These are phyloP conservation scores for Nematostella vectensis DNA, from an alignment of 92 coral and sea anemone genomes.

Conservation along the genomic window DNA sequence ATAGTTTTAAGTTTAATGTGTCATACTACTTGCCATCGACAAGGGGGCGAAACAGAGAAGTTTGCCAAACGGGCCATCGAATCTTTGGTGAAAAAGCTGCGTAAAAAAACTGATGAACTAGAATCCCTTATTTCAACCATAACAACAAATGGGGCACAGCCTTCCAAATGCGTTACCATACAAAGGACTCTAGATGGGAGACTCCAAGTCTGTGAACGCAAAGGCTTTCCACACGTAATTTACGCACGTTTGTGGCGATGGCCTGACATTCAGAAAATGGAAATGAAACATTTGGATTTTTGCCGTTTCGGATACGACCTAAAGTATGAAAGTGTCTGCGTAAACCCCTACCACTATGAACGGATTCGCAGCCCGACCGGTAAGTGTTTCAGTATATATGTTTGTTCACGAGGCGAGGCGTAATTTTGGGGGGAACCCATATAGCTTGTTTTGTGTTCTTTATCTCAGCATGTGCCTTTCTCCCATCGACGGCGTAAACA, in stretches of 20 bases:
- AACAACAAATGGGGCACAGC: slow-evolving; percentile 87
- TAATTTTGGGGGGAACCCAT: not conserved
- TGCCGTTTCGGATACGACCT: slow-evolving; percentile 99
- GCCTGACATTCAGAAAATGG: slow-evolving; percentile 99
- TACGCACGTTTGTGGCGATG: slow-evolving; percentile 99
- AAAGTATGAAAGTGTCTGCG: slow-evolving; percentile 98
- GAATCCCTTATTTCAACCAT: slow-evolving; percentile 91
- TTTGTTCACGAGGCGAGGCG: not conserved
- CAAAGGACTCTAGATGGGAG: slow-evolving; percentile 97
- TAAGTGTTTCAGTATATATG: slow-evolving; percentile 31
- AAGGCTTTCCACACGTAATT: slow-evolving; percentile 99
- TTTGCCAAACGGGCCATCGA: slow-evolving; percentile 99
- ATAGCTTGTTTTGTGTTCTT: too few species aligned
- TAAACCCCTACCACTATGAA: slow-evolving; percentile 98
- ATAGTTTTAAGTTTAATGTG: slow-evolving; percentile 92
- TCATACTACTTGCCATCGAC: slow-evolving; percentile 98
- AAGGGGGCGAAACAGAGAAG: slow-evolving; percentile 98
- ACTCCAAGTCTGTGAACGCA: slow-evolving; percentile 98
- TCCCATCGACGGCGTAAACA: too few species aligned
- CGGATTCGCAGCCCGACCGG: slow-evolving; percentile 94
- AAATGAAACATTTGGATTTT: slow-evolving; percentile 94
- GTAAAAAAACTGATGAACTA: slow-evolving; percentile 95
- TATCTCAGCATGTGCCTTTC: too few species aligned
- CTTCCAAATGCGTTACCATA: slow-evolving; percentile 97
- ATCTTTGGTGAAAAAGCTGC: slow-evolving; percentile 92